These are phyloP conservation scores for Sepiola atlantica DNA, from an alignment of 2,888 invertebrate species.

Conservation along the genomic window DNA sequence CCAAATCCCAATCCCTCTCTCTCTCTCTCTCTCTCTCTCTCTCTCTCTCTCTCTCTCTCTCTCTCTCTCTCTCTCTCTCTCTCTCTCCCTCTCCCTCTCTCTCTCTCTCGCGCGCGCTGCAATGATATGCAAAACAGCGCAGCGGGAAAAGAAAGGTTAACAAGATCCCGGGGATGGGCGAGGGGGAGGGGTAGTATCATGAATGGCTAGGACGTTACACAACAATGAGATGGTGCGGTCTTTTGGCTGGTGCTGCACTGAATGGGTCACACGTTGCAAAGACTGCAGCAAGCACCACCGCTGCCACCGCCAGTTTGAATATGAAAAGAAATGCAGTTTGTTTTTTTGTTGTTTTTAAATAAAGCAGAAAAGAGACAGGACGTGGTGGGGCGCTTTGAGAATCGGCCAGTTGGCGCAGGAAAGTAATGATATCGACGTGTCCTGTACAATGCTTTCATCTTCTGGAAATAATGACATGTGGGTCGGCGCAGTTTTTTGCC, in stretches of 20 bases:
- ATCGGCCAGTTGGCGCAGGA: slow-evolving; percentile 3
- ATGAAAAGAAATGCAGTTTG: neutral
- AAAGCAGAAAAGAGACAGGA: neutral
- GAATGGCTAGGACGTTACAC: neutral
- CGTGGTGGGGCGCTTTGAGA: neutral
- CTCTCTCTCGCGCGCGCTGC: neutral
- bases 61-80: neutral
- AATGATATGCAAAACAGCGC: neutral
- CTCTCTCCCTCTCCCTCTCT: neutral
- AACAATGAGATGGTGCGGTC: slow-evolving; percentile 1
- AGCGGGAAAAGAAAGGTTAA: neutral
- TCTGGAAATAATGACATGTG: neutral
- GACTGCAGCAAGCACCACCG: neutral
- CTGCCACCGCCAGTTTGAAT: neutral
- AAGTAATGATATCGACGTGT: neutral
- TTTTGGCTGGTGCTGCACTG: neutral
- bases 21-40: neutral
- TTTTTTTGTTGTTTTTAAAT: too few species aligned
- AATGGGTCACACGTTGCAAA: neutral
- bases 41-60: neutral
- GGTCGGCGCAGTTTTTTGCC: slow-evolving; percentile 14
- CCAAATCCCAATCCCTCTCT: too few species aligned
- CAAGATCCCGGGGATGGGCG: neutral
- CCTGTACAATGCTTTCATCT: slow-evolving; percentile 21
- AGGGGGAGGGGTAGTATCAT: neutral